phyloP scores from a whole-genome alignment of 1,140 invertebrate genomes.

The Andricus grossulariae region DNA sequence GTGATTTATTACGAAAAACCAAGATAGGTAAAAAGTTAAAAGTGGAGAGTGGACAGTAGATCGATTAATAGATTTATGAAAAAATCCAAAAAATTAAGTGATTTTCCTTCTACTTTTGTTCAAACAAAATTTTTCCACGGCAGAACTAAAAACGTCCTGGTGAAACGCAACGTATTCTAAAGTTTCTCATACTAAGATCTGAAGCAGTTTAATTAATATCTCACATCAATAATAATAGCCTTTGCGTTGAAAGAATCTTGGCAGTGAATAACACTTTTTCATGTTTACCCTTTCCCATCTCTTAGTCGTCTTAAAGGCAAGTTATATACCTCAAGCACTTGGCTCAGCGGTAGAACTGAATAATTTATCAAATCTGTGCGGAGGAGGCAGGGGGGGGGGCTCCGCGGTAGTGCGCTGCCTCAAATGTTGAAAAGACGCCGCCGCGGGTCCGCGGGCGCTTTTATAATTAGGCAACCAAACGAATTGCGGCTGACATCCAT shows the following conservation, averaged over 20 bases:
- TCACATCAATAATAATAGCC: conserved; percentile 30
- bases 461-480: conserved; percentile 74
- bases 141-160: too few relatives aligned
- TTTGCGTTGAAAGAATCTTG: conserved; percentile 35
- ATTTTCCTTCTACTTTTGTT: too few relatives aligned
- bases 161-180: too few relatives aligned
- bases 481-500: conserved; percentile 70
- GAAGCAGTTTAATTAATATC: conserved; percentile 49
- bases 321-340: conserved; percentile 34
- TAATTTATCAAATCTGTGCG: conserved; percentile 19
- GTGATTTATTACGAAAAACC: too few relatives aligned
- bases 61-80: too few relatives aligned
- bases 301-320: too few relatives aligned
- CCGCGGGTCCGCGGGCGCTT: conserved; percentile 52
- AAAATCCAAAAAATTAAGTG: too few relatives aligned
- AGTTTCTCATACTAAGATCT: not conserved
- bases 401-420: not conserved
- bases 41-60: too few relatives aligned
- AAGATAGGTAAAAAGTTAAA: too few relatives aligned
- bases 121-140: too few relatives aligned
- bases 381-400: not conserved
- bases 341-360: conserved; percentile 43
- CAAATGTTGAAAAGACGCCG: conserved; percentile 33
- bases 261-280: not conserved
- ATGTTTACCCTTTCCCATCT: not conserved